Evolutionary conservation across 2,888 invertebrate genomes (phyloP).

Genomic region (Hesperia comma): DNA sequence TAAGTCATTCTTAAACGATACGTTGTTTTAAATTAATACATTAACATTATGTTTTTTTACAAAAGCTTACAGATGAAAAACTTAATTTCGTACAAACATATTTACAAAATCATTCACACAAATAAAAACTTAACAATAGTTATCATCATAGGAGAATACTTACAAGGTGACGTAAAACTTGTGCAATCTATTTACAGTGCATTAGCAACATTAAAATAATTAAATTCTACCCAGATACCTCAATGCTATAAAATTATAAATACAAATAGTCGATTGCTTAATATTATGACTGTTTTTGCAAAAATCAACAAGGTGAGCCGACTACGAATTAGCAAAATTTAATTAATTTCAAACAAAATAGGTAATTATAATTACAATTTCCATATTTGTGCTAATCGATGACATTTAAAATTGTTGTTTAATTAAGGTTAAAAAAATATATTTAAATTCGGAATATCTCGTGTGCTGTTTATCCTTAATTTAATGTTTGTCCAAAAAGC

Average conservation of each 20-base stretch:
- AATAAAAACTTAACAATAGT: not conserved
- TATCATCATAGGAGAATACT: not conserved
- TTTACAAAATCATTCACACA: not conserved
- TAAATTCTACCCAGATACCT: slow-evolving; percentile 26
- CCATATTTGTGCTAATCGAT: too few species aligned
- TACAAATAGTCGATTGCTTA: not conserved
- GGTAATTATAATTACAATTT: too few species aligned
- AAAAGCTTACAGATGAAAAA: too few species aligned
- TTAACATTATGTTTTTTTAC: not conserved
- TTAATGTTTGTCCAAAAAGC: slow-evolving; percentile 80
- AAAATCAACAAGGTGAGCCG: slow-evolving; percentile 18
- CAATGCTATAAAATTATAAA: slow-evolving; percentile 4
- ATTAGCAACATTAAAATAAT: slow-evolving; percentile 10
- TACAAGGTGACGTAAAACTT: slow-evolving; percentile 35
- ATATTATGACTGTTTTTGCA: slow-evolving; percentile 22
- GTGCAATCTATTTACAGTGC: slow-evolving; percentile 39
- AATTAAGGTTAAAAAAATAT: too few species aligned
- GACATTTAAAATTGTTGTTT: too few species aligned
- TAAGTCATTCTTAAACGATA: too few species aligned
- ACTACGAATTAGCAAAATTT: too few species aligned
- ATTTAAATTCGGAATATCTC: not conserved
- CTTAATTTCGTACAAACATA: not conserved
- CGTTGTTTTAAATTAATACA: not conserved
- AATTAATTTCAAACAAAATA: too few species aligned
- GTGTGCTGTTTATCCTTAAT: not conserved